A percentile compares a stretch with the other conserved stretches of the same genome.
These are phyloP conservation scores for Omphaloscelis lunosa DNA, from an alignment of 2,888 invertebrate genomes.

Conservation along the genomic window DNA sequence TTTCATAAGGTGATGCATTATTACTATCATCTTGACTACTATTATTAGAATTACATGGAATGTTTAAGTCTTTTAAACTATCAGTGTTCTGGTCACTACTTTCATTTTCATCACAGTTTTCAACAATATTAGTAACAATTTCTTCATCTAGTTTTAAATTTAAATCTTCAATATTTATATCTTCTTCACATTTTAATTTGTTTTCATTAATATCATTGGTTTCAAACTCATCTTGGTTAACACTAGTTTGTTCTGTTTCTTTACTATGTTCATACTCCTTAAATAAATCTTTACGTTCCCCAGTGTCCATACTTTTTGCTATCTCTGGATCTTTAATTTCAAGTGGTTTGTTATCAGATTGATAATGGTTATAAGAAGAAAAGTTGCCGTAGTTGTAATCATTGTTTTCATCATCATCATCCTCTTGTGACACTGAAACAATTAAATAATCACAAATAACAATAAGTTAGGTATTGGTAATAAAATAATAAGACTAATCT, in stretches of 20 bases:
- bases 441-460: slow-evolving; percentile 5
- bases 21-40: slow-evolving; percentile 59
- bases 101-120: slow-evolving; percentile 63
- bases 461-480: not conserved
- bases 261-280: slow-evolving; percentile 49
- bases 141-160: slow-evolving; percentile 79
- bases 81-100: slow-evolving; percentile 61
- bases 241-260: slow-evolving; percentile 44
- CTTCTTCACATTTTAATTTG: slow-evolving; percentile 73
- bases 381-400: slow-evolving; percentile 83
- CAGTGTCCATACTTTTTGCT: slow-evolving; percentile 46
- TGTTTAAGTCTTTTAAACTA: slow-evolving; percentile 63
- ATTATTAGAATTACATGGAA: slow-evolving; percentile 64
- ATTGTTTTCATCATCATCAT: slow-evolving; percentile 83
- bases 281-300: slow-evolving; percentile 57
- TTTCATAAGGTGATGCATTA: slow-evolving; percentile 57
- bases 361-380: slow-evolving; percentile 78
- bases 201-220: slow-evolving; percentile 66
- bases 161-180: slow-evolving; percentile 81
- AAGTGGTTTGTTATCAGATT: slow-evolving; percentile 66
- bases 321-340: slow-evolving; percentile 52
- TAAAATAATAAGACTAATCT: not conserved
- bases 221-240: slow-evolving; percentile 44
- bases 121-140: slow-evolving; percentile 65
- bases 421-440: slow-evolving; percentile 86